A percentile compares a stretch with the other conserved stretches of the same genome.
These are phyloP conservation scores for Pterois miles DNA, from an alignment of 2,797 vertebrate genomes.

Conservation along the genomic window DNA sequence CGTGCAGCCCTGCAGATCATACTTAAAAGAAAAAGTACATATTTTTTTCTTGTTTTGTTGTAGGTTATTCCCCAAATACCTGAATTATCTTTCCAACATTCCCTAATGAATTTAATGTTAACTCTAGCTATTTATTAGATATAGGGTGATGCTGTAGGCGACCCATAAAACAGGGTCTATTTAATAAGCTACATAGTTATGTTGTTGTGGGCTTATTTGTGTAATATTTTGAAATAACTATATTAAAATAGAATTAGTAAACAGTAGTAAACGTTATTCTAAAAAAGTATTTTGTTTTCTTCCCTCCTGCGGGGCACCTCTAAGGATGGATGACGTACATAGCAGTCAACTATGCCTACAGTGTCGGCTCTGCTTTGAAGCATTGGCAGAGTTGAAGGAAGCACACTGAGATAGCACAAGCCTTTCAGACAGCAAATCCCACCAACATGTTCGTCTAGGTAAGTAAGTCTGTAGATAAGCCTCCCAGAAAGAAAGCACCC, in stretches of 20 bases:
- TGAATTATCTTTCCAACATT: too few relatives aligned
- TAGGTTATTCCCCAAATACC: too few relatives aligned
- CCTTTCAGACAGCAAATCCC: conserved; percentile 12
- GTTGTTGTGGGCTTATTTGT: background rate
- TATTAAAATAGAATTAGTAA: background rate
- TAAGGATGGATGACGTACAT: background rate
- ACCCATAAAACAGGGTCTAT: background rate
- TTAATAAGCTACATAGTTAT: background rate
- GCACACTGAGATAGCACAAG: background rate
- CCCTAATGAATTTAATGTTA: too few relatives aligned
- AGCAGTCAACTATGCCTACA: background rate
- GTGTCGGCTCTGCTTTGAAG: background rate
- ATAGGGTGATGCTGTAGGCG: too few relatives aligned
- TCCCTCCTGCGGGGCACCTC: background rate
- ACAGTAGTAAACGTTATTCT: background rate
- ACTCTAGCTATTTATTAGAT: too few relatives aligned
- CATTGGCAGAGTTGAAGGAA: background rate
- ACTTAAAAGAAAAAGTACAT: too few relatives aligned
- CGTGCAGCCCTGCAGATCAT: too few relatives aligned
- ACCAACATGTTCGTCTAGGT: background rate
- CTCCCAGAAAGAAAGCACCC: background rate
- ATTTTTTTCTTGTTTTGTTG: too few relatives aligned
- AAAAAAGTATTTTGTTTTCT: background rate
- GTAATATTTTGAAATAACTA: background rate
- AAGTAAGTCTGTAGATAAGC: conserved; percentile 18